These are phyloP conservation scores for Orchestes rusci DNA, from an alignment of 2,888 invertebrate species.

Conservation along the genomic window DNA sequence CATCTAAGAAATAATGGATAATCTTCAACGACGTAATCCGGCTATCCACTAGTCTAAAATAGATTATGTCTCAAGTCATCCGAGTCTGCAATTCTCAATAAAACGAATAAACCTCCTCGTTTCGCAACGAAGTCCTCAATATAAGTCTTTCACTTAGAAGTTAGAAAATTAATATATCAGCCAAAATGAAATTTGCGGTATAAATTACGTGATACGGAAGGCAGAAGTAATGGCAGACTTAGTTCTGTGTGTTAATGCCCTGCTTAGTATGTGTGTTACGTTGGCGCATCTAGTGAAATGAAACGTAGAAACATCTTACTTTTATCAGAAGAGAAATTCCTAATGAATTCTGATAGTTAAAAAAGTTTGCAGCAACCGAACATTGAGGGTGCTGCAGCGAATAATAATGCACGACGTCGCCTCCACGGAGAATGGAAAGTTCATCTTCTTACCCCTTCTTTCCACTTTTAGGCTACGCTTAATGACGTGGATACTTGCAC, in stretches of 20 bases:
- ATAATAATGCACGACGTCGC: slow-evolving; percentile 39
- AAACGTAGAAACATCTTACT: slow-evolving; percentile 44
- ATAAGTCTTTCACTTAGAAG: neutral
- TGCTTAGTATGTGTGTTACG: slow-evolving; percentile 41
- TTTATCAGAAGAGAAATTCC: slow-evolving; percentile 44
- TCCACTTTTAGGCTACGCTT: too few species aligned
- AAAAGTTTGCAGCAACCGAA: slow-evolving; percentile 45
- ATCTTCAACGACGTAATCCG: too few species aligned
- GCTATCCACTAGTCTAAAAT: too few species aligned
- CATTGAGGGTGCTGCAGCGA: slow-evolving; percentile 42
- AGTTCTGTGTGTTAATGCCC: slow-evolving; percentile 30
- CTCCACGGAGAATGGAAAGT: slow-evolving; percentile 16
- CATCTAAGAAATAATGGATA: neutral
- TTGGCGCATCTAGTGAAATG: slow-evolving; percentile 43
- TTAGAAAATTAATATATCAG: slow-evolving; percentile 12
- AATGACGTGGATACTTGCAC: too few species aligned
- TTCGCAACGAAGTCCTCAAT: too few species aligned
- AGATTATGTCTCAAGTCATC: too few species aligned
- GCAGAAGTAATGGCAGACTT: slow-evolving; percentile 15
- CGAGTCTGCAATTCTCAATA: too few species aligned
- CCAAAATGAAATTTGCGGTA: too few species aligned
- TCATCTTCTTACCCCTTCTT: slow-evolving; percentile 34
- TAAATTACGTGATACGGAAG: slow-evolving; percentile 14
- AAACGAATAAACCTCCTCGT: too few species aligned
- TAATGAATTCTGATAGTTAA: slow-evolving; percentile 46